Evolutionary conservation across 2,888 invertebrate genomes (phyloP), one percentile per base, ranked within the genome.

Genomic region (Drosophila kokeensis): DNA sequence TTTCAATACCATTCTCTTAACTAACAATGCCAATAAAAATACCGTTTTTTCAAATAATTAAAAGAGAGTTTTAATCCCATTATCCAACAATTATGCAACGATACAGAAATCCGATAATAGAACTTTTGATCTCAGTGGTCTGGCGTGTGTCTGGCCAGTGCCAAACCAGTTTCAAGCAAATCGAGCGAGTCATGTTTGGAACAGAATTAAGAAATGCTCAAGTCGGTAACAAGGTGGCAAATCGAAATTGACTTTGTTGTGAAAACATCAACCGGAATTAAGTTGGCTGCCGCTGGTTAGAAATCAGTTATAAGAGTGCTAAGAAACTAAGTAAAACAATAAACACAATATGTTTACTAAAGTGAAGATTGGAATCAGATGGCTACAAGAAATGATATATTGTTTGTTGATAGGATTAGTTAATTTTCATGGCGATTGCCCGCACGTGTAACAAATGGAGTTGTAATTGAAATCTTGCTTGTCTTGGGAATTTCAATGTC

Each of bases 401-500:
- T 71, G 76, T 74, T 42, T 67, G 71, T 53, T 76, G 75, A 85
- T 82, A 48, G 85, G 80, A 79, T 89, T 89, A 79, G 74, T 71
- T 72, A 57, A 76, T 72, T 73, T 72, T 64, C 61, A 74, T 62
- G 69, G 40, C 48, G 21, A 42, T 69, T 78, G 69, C 57, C 36
- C 59, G 66, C 60, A 54, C 74, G 70, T 79, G 73, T 79, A 86
- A 68, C 76, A 81, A 88, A 86, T 75, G 64, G 54, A 73, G 62
- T 61, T 64, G 57, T 76, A 73, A 83, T 78, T 81, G 83, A 82
- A 87, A 74, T 67, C 57, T 67, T 50, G 79, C 61, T 77, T 61
- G 71, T 68, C 73, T 72, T 72, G 59, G 82, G 78, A 79, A 83
- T 86, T 90, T 88, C 88, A 90, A 89, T 89, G 90, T 80, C 90